Conservation (phyloP, 2,797 vertebrate species). For the Helicolenus hilgendorfi region DNA sequence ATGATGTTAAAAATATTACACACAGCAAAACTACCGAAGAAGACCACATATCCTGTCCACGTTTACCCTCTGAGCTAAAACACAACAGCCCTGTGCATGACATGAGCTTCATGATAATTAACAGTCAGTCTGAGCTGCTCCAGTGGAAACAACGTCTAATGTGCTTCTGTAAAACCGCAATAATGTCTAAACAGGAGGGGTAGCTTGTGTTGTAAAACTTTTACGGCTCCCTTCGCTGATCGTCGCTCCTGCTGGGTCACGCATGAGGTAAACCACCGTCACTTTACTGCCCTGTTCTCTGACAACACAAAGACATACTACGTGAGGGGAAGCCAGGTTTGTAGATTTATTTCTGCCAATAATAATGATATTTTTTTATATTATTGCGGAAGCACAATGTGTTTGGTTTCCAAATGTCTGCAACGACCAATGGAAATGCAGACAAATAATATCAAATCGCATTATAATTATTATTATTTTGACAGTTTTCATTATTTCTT, state of each 20-base stretch:
- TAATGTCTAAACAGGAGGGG: conserved; percentile 19
- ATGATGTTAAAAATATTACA: background rate
- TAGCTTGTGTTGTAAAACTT: conserved; percentile 34
- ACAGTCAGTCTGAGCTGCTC: conserved; percentile 5
- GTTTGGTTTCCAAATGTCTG: background rate
- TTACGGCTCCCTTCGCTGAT: conserved; percentile 35
- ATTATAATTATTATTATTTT: background rate
- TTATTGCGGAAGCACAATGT: background rate
- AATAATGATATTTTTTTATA: background rate
- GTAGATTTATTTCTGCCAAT: background rate
- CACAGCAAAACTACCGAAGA: background rate
- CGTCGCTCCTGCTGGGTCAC: conserved; percentile 35
- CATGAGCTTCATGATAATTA: background rate
- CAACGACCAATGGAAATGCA: background rate
- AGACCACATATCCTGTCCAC: too few relatives aligned
- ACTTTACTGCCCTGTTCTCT: background rate
- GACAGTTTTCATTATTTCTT: background rate
- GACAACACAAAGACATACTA: background rate
- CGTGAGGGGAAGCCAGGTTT: background rate
- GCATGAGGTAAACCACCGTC: conserved; percentile 25
- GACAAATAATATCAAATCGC: background rate
- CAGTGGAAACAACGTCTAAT: conserved; percentile 48
- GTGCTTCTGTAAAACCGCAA: conserved; percentile 45
- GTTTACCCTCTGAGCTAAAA: background rate
- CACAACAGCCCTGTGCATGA: background rate